Base-by-base conservation (phyloP, 2,888 invertebrate genomes). In the Scaeva pyrastri region DNA sequence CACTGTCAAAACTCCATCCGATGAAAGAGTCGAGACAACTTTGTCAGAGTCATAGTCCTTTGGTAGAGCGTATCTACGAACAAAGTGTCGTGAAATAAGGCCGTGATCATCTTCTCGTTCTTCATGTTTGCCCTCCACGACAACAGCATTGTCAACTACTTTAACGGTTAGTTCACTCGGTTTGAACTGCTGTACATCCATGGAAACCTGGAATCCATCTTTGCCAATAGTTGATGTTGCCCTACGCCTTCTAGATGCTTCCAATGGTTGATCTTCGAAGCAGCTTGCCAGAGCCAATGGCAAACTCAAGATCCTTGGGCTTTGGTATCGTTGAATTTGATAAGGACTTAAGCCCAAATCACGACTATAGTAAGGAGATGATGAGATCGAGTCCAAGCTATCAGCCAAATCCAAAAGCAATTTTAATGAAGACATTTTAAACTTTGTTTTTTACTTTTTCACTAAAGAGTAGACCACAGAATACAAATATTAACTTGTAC, bases 91-190 rank as follows among this genome's bases (percentile, higher is more conserved):
- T 50, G 95, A 95, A 26, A 96, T 95, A 91, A 94, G 95, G 0
- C 97, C 97, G 88, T 95, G 95, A n/a, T 95, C 94, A 88, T 96
- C 96, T 58, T 94, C 94, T 88, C 95, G 95, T 87, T 97, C 95
- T 89, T 96, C 96, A 90, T 96, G 97, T 90, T 95, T 96, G 0
- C 96, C 97, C 91, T 97, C 96, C 14, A 96, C 94, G 68, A 95
- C 94, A 26, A 97, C 94, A 73, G 94, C 94, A 88, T 95, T 95
- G 10, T 96, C 96, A 0, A 95, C 94, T 0, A 96, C 96, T 91
- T 96, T 97, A 19, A 97, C 96, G 10, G 94, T 94, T 43, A 97
- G 95, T 91, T 97, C 97, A 19, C 95, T 94, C 0, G 97, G 96
- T 14, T 94, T 92, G 89, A 96, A 96, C 89, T 96, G 95, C 89